Evolutionary conservation across 2,888 invertebrate genomes (phyloP).

Genomic region (Heliconius hortense): DNA sequence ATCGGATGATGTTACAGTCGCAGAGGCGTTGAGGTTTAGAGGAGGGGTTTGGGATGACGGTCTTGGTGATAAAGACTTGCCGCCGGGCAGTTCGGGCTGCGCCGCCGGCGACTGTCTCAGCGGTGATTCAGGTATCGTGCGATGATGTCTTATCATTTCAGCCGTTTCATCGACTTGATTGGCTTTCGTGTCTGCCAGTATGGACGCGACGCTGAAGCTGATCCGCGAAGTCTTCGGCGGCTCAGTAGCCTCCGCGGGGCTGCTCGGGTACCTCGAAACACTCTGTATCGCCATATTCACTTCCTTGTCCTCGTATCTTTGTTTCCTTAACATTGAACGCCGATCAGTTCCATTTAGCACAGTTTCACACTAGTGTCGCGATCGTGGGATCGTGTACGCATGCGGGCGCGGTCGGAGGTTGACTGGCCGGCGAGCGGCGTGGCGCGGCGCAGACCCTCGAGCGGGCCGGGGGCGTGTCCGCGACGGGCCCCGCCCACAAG

Average conservation of each 20-base stretch:
- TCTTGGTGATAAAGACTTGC: conserved; percentile 66
- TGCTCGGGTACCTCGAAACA: conserved; percentile 84
- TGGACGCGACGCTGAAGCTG: conserved; percentile 94
- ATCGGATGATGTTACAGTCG: conserved; percentile 78
- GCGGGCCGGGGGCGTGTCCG: conserved; percentile 52
- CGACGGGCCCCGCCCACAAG: conserved; percentile 45
- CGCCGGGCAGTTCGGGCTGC: conserved; percentile 75
- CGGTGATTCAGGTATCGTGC: conserved; percentile 77
- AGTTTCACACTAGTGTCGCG: conserved; percentile 65
- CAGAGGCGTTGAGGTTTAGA: conserved; percentile 74
- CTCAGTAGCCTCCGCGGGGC: conserved; percentile 84
- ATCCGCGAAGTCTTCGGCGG: conserved; percentile 85
- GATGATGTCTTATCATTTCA: conserved; percentile 77
- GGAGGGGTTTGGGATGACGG: conserved; percentile 74
- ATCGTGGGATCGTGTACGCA: conserved; percentile 76
- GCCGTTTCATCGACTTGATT: conserved; percentile 73
- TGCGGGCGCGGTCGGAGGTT: conserved; percentile 77
- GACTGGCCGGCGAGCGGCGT: conserved; percentile 65
- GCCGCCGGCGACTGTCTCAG: conserved; percentile 73
- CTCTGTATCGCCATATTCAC: conserved; percentile 87
- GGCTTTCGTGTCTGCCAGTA: conserved; percentile 91
- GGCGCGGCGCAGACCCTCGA: conserved; percentile 57
- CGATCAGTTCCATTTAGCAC: conserved; percentile 79
- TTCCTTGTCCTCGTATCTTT: conserved; percentile 79
- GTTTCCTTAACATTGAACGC: conserved; percentile 85